These are phyloP conservation scores for Valencia hispanica DNA, from an alignment of 2,797 vertebrate genomes.

Conservation along the genomic window DNA sequence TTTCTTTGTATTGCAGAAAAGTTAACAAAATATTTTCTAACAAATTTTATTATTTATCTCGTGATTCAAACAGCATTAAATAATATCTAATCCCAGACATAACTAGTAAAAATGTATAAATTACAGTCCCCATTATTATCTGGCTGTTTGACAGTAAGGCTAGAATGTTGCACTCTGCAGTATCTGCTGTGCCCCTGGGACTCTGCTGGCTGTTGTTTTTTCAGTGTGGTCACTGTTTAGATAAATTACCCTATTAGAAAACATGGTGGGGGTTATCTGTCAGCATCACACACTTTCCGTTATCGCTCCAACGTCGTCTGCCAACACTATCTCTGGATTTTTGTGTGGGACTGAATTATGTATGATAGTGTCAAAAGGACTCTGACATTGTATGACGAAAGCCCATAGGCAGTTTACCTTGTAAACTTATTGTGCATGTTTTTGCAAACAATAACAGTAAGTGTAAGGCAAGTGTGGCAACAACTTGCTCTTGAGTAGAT, in stretches of 20 bases:
- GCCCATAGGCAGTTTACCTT: conserved; percentile 12
- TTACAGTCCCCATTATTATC: background rate
- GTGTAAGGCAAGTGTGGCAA: conserved; percentile 1
- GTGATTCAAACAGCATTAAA: conserved; percentile 1
- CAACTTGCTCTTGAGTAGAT: background rate
- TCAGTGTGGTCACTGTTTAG: conserved; percentile 67
- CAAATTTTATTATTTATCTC: background rate
- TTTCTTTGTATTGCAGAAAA: background rate
- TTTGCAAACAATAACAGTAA: conserved; percentile 5
- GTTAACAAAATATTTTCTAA: background rate
- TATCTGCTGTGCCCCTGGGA: conserved; percentile 11
- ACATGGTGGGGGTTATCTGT: conserved; percentile 71
- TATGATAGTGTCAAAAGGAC: conserved; percentile 41
- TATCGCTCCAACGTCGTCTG: conserved; percentile 55
- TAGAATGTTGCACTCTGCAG: conserved; percentile 20
- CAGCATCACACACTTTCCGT: conserved; percentile 56
- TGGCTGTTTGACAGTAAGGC: conserved; percentile 8
- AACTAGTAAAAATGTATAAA: background rate
- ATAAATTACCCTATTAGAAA: conserved; percentile 79
- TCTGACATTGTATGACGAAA: conserved; percentile 27
- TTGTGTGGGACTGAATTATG: conserved; percentile 58
- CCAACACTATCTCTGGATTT: conserved; percentile 51
- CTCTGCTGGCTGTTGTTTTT: conserved; percentile 35
- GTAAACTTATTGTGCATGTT: conserved; percentile 28
- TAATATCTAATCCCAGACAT: background rate